Evolutionary conservation across 2,797 vertebrate genomes (phyloP), one percentile per base, ranked within the genome.

Genomic region (Mormyrus proboscirostris): DNA sequence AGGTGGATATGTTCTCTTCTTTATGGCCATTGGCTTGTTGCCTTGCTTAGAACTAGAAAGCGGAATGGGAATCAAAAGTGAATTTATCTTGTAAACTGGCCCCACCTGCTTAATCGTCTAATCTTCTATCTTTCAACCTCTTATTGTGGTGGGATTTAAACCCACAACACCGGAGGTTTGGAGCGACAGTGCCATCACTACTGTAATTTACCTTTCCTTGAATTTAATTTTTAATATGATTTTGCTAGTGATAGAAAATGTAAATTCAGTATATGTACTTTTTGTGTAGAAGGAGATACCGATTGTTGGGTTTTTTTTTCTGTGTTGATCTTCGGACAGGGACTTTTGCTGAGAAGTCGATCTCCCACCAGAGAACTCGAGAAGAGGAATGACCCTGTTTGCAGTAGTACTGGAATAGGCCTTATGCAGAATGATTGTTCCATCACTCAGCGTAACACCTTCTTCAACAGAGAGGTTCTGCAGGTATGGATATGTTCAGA

Each of bases 391-490:
- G 92, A 89, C 79, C 91, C 84, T 49, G 79, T 16, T 1, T 89
- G 41, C 79, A 59, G 92, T 22, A 90, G 91, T 85, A 90, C 29
- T 1, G 94, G 94, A 33, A 87, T 29, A 0, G 38, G n/a, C 33
- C 59, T 0, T 84, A 91, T 59, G 79, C 89, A n/a, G 88, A 89
- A 89, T 4, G 95, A 95, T 2, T 86, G 73, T 92, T 90, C 91
- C 91, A 95, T 95, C 89, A 91, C 92, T 88, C 95, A 95, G 88
- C 92, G 92, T 84, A 95, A 92, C 91, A 90, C 94, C 0, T 93
- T 96, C 87, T 96, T 96, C 92, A 94, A 92, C 93, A 94, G 92
- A 88, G 95, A 96, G 92, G 93, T 92, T 12, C 88, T 94, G 90
- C 95, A 96, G 96, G 96, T 96, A 95, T 14, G 87, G 41, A 50